Percentiles rank a stretch among this genome's conserved stretches.
phyloP scores from a whole-genome alignment of 2,797 vertebrate species.

The Pteronotus mesoamericanus region DNA sequence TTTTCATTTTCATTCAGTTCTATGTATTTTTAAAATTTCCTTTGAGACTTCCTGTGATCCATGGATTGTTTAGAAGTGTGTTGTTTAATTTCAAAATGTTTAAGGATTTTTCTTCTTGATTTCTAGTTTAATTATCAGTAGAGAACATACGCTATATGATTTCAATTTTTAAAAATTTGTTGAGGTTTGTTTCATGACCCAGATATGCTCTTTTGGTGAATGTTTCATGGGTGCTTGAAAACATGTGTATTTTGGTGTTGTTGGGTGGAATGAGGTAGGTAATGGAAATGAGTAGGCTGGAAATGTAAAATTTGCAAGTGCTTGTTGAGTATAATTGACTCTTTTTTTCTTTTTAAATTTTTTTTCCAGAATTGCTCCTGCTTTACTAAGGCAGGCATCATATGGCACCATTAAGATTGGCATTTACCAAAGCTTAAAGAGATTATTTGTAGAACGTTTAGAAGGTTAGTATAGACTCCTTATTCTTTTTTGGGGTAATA shows the following conservation, averaged over 20 bases:
- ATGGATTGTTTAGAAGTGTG: slow-evolving; percentile 24
- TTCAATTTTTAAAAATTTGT: slow-evolving; percentile 22
- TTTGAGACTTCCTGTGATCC: background rate
- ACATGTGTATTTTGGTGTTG: background rate
- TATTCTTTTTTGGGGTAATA: slow-evolving; percentile 31
- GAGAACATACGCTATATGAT: background rate
- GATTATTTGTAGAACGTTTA: slow-evolving; percentile 91
- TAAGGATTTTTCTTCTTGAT: slow-evolving; percentile 30
- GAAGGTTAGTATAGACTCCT: slow-evolving; percentile 86
- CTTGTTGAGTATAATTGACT: slow-evolving; percentile 30
- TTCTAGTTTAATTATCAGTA: slow-evolving; percentile 38
- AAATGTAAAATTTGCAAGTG: slow-evolving; percentile 19
- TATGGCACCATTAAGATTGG: slow-evolving; percentile 99
- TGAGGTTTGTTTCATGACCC: slow-evolving; percentile 42
- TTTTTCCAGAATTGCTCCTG: slow-evolving; percentile 90
- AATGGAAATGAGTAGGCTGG: slow-evolving; percentile 5
- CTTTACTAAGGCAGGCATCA: slow-evolving; percentile 93
- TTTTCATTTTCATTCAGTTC: slow-evolving; percentile 43
- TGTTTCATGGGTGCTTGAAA: slow-evolving; percentile 6
- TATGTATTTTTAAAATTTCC: background rate
- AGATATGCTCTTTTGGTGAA: slow-evolving; percentile 5
- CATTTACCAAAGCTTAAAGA: slow-evolving; percentile 96
- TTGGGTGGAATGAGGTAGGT: slow-evolving; percentile 4
- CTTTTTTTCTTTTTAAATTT: background rate
- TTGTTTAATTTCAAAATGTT: slow-evolving; percentile 47